Base-by-base conservation (phyloP, 1,140 invertebrate species). In the Dendrolimus kikuchii region DNA sequence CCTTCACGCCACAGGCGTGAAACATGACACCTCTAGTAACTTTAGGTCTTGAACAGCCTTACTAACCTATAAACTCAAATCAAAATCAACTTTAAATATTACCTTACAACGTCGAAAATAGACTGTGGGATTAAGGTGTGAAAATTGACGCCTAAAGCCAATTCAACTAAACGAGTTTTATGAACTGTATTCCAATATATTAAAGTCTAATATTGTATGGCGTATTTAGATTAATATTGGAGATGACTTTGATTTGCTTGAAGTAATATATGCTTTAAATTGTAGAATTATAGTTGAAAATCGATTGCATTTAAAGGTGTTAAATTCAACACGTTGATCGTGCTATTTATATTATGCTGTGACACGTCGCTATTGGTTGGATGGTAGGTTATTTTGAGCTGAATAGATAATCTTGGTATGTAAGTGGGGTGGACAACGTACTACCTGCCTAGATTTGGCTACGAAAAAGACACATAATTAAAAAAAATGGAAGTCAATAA, bases 1-100 rank as follows among this genome's bases (percentile, higher is more conserved):
- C 82, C 82, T 86, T 86, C 73, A 81, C 81, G 80, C 82, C 71
- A 54, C 49, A 78, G 76, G 82, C 81, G 82, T 72, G 82, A 86
- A 86, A 84, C 70, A 59, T 72, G 67, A 84, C 82, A 86, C 82
- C 79, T 84, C 61, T 45, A 51, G 43, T 10, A 51, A 38, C 43
- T 10, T 41, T 59, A 41, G 55, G 36, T 37, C 38, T 50, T 65
- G 38, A 80, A 74, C n/a, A 53, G 50, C 67, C 9, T 60, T 78
- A 65, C 46, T 55, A 5, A 6, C 49, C 43, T 5, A 5, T 0
- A 38, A 10, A 10, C 4, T 5, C 8, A 65, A 45, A 40, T 5
- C 5, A 78, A 59, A 57, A 37, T 66, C 5, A 4, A 61, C 54
- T 51, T 39, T 77, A 62, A 6, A 0, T 0, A 0, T 5, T 5